Percentiles rank a stretch among this genome's conserved stretches.
Conservation (phyloP, 2,113 vertebrate genomes). For the Ursus arctos region DNA sequence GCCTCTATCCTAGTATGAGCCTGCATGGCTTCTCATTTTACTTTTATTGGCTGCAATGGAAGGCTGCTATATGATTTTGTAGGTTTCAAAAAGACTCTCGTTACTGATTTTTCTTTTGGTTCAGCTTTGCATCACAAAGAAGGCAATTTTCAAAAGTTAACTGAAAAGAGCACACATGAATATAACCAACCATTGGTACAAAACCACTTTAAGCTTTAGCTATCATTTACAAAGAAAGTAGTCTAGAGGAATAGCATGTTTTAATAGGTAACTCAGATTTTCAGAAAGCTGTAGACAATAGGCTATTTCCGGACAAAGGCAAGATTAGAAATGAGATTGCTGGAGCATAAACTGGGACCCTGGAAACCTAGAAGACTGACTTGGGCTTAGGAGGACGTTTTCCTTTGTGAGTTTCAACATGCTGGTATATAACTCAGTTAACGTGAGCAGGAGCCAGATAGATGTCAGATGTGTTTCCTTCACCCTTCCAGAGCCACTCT, state of each 20-base stretch:
- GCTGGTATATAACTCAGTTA: not conserved
- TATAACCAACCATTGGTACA: not conserved
- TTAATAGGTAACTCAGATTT: slow-evolving; percentile 26
- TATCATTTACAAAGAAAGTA: slow-evolving; percentile 24
- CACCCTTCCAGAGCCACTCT: not conserved
- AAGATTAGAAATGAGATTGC: slow-evolving; percentile 11
- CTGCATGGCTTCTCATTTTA: not conserved
- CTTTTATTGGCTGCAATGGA: not conserved
- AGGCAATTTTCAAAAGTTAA: slow-evolving; percentile 43
- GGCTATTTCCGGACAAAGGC: not conserved
- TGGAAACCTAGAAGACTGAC: not conserved
- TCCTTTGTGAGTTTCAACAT: not conserved
- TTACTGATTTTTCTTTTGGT: slow-evolving; percentile 29
- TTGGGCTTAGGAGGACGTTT: not conserved
- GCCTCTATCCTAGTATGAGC: not conserved
- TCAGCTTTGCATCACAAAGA: slow-evolving; percentile 11
- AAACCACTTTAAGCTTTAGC: not conserved
- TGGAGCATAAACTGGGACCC: not conserved
- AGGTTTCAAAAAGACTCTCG: not conserved
- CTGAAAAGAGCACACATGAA: not conserved
- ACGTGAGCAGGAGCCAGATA: not conserved
- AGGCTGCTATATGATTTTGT: not conserved
- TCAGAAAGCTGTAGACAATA: not conserved
- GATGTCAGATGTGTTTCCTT: not conserved
- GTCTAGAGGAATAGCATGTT: not conserved